These are phyloP conservation scores for Euzetes globulus DNA, from an alignment of 2,888 invertebrate genomes.

Conservation along the genomic window DNA sequence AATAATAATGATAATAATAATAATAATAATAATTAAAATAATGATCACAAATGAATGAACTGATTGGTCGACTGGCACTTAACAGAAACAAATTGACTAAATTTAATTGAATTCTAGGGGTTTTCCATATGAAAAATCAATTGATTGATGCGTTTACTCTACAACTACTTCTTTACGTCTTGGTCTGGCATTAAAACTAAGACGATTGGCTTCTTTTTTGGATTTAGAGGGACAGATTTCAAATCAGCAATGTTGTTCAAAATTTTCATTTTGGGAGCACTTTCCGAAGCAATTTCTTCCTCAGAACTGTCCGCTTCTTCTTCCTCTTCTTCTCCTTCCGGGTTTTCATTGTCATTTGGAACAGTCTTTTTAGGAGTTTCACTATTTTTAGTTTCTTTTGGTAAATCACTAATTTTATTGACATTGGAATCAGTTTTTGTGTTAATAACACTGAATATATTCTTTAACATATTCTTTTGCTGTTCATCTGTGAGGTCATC, in stretches of 20 bases:
- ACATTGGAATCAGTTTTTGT: slow-evolving; percentile 19
- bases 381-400: not conserved
- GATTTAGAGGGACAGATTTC: not conserved
- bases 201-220: not conserved
- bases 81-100: not conserved
- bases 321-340: not conserved
- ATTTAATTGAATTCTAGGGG: not conserved
- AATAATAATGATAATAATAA: not conserved
- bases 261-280: slow-evolving; percentile 22
- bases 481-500: slow-evolving; percentile 32
- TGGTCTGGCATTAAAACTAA: not conserved
- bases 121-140: too few species aligned
- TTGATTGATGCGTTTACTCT: not conserved
- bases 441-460: slow-evolving; percentile 28
- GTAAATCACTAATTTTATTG: slow-evolving; percentile 5
- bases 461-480: slow-evolving; percentile 21
- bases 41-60: slow-evolving; percentile 7
- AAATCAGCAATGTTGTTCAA: slow-evolving; percentile 25
- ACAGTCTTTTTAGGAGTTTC: not conserved
- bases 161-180: not conserved
- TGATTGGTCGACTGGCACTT: not conserved
- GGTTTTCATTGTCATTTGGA: not conserved
- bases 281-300: not conserved
- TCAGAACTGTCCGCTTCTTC: not conserved
- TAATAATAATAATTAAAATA: not conserved